Evolutionary conservation across 2,113 vertebrate species (phyloP), one percentile per base, ranked within the genome.

Genomic region (Zosterops borbonicus): DNA sequence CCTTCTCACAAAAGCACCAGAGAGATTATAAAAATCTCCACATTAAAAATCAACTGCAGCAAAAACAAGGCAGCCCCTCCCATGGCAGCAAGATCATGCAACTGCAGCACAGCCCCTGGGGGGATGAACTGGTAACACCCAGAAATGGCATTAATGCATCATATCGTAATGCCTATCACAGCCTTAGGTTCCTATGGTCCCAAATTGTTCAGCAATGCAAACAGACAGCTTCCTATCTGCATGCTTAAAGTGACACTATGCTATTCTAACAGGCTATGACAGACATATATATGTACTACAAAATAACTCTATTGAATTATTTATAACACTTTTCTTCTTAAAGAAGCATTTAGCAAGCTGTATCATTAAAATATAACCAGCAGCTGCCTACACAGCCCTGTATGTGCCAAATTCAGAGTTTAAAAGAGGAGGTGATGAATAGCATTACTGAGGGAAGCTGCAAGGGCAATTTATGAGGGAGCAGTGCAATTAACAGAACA

Each of bases 61-160:
- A 70, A 69, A 87, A 93, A 81, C 27, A 94, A 90, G 47, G 70
- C 87, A 94, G 74, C 73, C 60, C 78, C 27, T 94, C 79, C 73
- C 23, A 35, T 12, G 47, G 77, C 91, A 95, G 84, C 65, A 93
- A 83, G 78, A 90, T 89, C 84, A 52, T 39, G 42, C n/a, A 83
- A 47, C 7, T 73, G 39, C 33, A 95, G 60, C 49, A 25, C 28
- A 75, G 52, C 20, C 31, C 69, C 82, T 83, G 37, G 41, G 42
- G n/a, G 47, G 53, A 50, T 41, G 47, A 70, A 52, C 17, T 78
- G 0, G 0, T 15, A 83, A 35, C 2, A 1, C 27, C 60, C 52
- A 89, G 69, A 56, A 92, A 83, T 28, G 44, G 73, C 91, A 71
- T 33, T 59, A 62, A 81, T 31, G 39, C 58, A 56, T 59, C 80